Evolutionary conservation across 37 sponge, comb jelly and placozoan species (phyloP), one percentile per base, ranked within the genome.

Genomic region (Agelas oroides): DNA sequence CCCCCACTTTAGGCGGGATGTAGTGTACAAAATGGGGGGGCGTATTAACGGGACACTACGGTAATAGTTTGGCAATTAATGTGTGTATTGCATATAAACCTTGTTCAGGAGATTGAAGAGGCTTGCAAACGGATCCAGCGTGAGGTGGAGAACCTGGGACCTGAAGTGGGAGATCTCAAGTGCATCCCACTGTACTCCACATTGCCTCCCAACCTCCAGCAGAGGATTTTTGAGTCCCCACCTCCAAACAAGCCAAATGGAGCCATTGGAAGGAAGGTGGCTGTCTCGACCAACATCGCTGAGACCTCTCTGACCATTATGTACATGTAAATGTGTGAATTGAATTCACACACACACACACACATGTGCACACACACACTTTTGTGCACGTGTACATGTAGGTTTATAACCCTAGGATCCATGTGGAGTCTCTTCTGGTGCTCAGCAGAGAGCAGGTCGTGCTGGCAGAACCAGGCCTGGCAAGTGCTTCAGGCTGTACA

Each of bases 231-330:
- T 70, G 99, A 98, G 79, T 53, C 91, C 21, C 86, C 99, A n/a
- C 99, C 99, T 23, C 97, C 99, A 12, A 91, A 85, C 20, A 89
- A 86, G 53, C 76, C 86, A 19, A 95, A 93, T 54, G 99, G 97
- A 19, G 93, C 91, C 35, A 83, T 96, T 56, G 99, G 99, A 12
- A 82, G 99, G 32, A 98, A 98, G 80, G 91, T 94, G 27, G 99
- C 96, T 17, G 94, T 98, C 52, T 88, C 99, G 18, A 98, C 99
- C 1, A 98, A 98, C 86, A 98, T 98, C 74, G 99, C 99, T 17
- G 99, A 98, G 70, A 98, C 99, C 55, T 98, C 99, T 13, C 92
- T 98, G 54, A 98, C 99, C 21, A 98, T 98, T n/a, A n/a, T n/a
- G n/a, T n/a, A n/a, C n/a, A n/a, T n/a, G n/a, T n/a, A n/a, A n/a